phyloP scores from a whole-genome alignment of 2,888 invertebrate genomes.

The Nomada hirtipes region DNA sequence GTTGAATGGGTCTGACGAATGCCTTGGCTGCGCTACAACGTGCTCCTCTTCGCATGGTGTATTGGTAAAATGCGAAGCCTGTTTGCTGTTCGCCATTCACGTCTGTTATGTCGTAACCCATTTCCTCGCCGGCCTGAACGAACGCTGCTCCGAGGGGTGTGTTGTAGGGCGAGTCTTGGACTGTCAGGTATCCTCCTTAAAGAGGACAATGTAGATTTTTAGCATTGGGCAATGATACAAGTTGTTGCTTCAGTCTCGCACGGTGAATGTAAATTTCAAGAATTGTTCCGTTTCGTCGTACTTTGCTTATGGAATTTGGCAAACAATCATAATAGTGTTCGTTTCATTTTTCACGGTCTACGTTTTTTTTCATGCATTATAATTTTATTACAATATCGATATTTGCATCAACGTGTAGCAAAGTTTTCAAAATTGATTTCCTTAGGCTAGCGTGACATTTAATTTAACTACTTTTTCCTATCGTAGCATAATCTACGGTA shows the following conservation, averaged over 20 bases:
- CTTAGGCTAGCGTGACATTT: neutral
- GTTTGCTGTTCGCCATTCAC: slow-evolving; percentile 95
- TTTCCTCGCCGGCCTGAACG: slow-evolving; percentile 95
- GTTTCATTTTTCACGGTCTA: too few relatives aligned
- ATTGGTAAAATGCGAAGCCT: slow-evolving; percentile 94
- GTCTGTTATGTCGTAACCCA: slow-evolving; percentile 95
- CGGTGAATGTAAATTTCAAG: too few relatives aligned
- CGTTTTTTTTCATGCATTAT: neutral
- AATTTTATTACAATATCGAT: too few relatives aligned
- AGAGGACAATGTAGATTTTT: neutral
- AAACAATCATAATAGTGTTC: too few relatives aligned
- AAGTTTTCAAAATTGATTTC: neutral
- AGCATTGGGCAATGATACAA: neutral
- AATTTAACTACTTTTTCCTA: slow-evolving; percentile 1
- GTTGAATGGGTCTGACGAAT: slow-evolving; percentile 91
- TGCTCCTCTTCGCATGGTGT: slow-evolving; percentile 93
- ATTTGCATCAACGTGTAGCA: too few relatives aligned
- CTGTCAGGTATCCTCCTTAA: slow-evolving; percentile 90
- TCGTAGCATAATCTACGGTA: neutral
- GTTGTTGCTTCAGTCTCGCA: too few relatives aligned
- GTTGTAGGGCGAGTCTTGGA: slow-evolving; percentile 91
- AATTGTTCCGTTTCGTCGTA: too few relatives aligned
- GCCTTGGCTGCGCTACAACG: slow-evolving; percentile 94
- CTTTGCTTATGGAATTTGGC: too few relatives aligned
- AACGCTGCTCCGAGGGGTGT: slow-evolving; percentile 94